These are phyloP conservation scores for Onychomys torridus DNA, from an alignment of 2,797 vertebrate genomes.

Conservation along the genomic window DNA sequence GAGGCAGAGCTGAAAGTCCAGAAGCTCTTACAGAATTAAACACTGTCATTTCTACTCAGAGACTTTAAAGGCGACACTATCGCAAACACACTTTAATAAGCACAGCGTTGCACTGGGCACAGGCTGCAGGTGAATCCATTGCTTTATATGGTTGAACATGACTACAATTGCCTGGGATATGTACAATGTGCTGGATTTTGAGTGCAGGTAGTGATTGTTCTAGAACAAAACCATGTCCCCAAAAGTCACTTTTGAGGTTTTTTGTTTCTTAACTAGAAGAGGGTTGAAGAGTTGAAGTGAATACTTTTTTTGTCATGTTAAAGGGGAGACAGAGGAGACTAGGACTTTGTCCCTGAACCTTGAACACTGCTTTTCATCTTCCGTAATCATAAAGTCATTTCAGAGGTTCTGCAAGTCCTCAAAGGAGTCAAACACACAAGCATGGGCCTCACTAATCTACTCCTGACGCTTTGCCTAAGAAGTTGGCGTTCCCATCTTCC, in stretches of 20 bases:
- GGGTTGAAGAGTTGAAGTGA: conserved; percentile 69
- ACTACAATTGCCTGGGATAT: conserved; percentile 63
- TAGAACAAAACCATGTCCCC: conserved; percentile 67
- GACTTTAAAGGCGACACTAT: conserved; percentile 65
- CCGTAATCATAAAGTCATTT: conserved; percentile 85
- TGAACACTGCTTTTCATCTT: conserved; percentile 83
- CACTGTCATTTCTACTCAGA: conserved; percentile 63
- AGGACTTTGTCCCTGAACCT: conserved; percentile 79
- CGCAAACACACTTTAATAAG: conserved; percentile 73
- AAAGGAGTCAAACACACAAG: conserved; percentile 66
- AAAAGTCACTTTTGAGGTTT: conserved; percentile 74
- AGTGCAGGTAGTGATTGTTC: conserved; percentile 68
- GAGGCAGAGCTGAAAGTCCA: conserved; percentile 64
- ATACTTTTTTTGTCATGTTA: conserved; percentile 72
- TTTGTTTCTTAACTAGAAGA: conserved; percentile 74
- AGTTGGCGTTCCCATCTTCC: conserved; percentile 88
- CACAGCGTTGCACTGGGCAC: conserved; percentile 74
- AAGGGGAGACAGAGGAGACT: conserved; percentile 77
- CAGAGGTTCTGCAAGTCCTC: conserved; percentile 69
- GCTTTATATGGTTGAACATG: conserved; percentile 63
- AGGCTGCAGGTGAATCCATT: conserved; percentile 63
- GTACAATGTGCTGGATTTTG: conserved; percentile 77
- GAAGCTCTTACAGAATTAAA: conserved; percentile 45
- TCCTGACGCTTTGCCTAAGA: conserved; percentile 88
- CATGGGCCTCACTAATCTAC: conserved; percentile 82